These are phyloP conservation scores for Cheilosia variabilis DNA, from an alignment of 2,888 invertebrate species.

Conservation along the genomic window DNA sequence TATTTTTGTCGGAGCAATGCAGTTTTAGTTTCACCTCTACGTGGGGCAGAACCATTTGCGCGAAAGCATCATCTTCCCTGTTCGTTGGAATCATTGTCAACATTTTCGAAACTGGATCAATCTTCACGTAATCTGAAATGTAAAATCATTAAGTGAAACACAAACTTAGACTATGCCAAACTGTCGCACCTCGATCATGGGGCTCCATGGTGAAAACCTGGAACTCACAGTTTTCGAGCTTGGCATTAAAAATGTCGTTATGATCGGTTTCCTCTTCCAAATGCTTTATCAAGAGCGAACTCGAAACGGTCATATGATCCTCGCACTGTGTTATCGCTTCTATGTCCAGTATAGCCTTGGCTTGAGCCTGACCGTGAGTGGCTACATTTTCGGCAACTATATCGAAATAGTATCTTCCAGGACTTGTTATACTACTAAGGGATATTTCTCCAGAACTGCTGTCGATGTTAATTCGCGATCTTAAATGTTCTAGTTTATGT, in stretches of 20 bases:
- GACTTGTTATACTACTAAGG: slow-evolving; percentile 69
- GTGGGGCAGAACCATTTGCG: slow-evolving; percentile 76
- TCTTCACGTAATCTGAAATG: slow-evolving; percentile 76
- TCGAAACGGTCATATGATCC: slow-evolving; percentile 71
- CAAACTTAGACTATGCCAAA: neutral
- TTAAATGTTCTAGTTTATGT: slow-evolving; percentile 59
- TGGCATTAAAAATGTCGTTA: slow-evolving; percentile 73
- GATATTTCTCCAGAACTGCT: slow-evolving; percentile 74
- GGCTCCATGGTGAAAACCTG: slow-evolving; percentile 76
- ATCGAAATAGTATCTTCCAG: slow-evolving; percentile 76
- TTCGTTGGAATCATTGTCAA: slow-evolving; percentile 77
- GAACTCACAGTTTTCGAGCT: slow-evolving; percentile 76
- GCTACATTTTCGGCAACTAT: slow-evolving; percentile 73
- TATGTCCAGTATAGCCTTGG: slow-evolving; percentile 72
- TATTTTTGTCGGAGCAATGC: slow-evolving; percentile 48
- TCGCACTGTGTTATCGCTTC: slow-evolving; percentile 74
- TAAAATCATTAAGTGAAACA: neutral
- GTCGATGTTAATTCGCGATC: slow-evolving; percentile 68
- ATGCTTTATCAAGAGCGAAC: slow-evolving; percentile 76
- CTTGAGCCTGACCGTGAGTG: slow-evolving; percentile 57
- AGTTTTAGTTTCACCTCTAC: slow-evolving; percentile 76
- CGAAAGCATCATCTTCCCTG: slow-evolving; percentile 77
- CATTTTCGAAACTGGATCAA: slow-evolving; percentile 76
- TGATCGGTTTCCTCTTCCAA: slow-evolving; percentile 77
- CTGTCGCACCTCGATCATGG: slow-evolving; percentile 76